These are phyloP conservation scores for Littorina saxatilis DNA, from an alignment of 1,140 invertebrate genomes.

Conservation along the genomic window DNA sequence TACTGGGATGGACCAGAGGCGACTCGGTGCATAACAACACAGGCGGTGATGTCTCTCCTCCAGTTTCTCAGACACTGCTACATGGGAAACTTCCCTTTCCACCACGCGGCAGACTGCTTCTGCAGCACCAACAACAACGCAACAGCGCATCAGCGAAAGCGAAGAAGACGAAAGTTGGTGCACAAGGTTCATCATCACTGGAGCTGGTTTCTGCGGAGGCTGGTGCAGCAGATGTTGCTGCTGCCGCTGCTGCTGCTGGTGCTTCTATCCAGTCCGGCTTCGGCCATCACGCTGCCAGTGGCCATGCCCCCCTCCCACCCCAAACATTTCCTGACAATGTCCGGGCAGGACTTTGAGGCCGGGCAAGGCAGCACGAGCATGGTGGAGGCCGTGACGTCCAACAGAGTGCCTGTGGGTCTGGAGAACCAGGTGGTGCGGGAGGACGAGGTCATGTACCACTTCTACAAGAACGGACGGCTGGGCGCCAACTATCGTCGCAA, in stretches of 20 bases:
- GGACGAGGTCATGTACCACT: conserved; percentile 24
- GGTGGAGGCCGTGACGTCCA: neutral
- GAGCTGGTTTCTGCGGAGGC: neutral
- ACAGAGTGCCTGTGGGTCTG: neutral
- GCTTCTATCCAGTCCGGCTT: neutral
- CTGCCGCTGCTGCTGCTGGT: neutral
- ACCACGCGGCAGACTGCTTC: neutral
- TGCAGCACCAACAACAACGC: neutral
- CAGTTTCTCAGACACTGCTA: neutral
- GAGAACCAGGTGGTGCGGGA: neutral
- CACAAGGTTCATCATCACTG: too few species aligned
- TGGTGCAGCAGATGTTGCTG: neutral
- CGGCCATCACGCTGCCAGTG: conserved; percentile 28
- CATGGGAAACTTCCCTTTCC: neutral
- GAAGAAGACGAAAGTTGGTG: too few species aligned
- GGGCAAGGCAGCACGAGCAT: neutral
- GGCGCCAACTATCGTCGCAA: conserved; percentile 29
- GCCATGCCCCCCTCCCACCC: conserved; percentile 26
- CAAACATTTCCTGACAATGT: conserved; percentile 13
- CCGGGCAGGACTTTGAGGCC: too few species aligned
- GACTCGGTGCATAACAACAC: neutral
- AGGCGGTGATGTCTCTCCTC: neutral
- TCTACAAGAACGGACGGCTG: conserved; percentile 34
- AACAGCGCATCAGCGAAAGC: too few species aligned
- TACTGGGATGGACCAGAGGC: neutral